Evolutionary conservation across 2,888 invertebrate genomes (phyloP).

Genomic region (Acronicta aceris): DNA sequence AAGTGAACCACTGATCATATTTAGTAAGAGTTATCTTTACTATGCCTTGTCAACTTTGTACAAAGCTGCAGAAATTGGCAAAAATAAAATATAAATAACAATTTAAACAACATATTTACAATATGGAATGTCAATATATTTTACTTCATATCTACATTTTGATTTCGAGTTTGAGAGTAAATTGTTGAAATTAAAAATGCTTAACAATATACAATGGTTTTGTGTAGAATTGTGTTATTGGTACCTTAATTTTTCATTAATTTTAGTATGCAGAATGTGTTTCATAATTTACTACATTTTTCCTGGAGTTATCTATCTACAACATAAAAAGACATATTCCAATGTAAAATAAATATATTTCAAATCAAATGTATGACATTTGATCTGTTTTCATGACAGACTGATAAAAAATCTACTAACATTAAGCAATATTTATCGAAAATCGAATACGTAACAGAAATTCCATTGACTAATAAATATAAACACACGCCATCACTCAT

Average conservation of each 20-base stretch:
- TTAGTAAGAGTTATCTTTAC: conserved; percentile 11
- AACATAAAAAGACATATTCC: conserved; percentile 88
- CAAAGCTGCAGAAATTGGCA: conserved; percentile 39
- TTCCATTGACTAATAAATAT: conserved; percentile 81
- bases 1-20: conserved; percentile 14
- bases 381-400: conserved; percentile 86
- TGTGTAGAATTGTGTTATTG: conserved; percentile 70
- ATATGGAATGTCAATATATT: conserved; percentile 89
- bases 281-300: conserved; percentile 73
- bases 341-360: conserved; percentile 89
- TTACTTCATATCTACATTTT: conserved; percentile 87
- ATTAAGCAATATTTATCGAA: conserved; percentile 88
- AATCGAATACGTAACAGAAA: conserved; percentile 86
- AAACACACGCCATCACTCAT: conserved; percentile 71
- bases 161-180: conserved; percentile 81
- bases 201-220: conserved; percentile 84
- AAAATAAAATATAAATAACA: conserved; percentile 66
- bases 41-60: conserved; percentile 22
- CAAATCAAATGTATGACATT: conserved; percentile 89
- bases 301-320: conserved; percentile 86
- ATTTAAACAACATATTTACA: conserved; percentile 86
- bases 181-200: conserved; percentile 82
- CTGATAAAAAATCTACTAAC: conserved; percentile 89
- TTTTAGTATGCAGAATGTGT: conserved; percentile 70
- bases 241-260: conserved; percentile 66